phyloP scores from a whole-genome alignment of 2,797 vertebrate genomes.

The Hybognathus amarus region DNA sequence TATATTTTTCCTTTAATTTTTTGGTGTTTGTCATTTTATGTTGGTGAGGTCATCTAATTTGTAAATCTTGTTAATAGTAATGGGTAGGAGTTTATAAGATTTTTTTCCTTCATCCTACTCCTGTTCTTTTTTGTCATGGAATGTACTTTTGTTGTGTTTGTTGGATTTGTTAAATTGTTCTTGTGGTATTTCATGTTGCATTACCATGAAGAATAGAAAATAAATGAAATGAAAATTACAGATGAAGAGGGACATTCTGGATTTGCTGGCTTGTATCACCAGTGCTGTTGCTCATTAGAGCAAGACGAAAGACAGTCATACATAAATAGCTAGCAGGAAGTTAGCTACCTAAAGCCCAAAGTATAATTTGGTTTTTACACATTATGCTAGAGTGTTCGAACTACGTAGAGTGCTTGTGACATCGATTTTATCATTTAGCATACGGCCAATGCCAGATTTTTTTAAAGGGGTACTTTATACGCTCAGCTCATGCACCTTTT shows the following conservation, averaged over 20 bases:
- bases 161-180: no score
- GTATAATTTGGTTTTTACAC: background rate
- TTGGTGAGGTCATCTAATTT: no score
- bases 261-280: background rate
- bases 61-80: no score
- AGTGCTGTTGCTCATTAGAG: background rate
- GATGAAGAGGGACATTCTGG: background rate
- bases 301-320: background rate
- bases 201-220: no score
- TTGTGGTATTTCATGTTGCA: no score
- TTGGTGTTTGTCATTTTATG: no score
- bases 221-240: no score
- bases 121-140: no score
- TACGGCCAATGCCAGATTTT: background rate
- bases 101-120: no score
- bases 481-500: background rate
- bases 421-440: background rate
- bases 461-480: background rate
- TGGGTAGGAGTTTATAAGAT: no score
- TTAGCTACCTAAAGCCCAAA: background rate
- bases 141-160: no score
- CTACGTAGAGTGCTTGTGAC: background rate
- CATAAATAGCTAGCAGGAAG: background rate
- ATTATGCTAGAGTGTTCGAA: background rate
- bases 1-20: no score